Evolutionary conservation across 2,888 invertebrate species (phyloP), one percentile per base, ranked within the genome.

Genomic region (Clepsis dumicolana): DNA sequence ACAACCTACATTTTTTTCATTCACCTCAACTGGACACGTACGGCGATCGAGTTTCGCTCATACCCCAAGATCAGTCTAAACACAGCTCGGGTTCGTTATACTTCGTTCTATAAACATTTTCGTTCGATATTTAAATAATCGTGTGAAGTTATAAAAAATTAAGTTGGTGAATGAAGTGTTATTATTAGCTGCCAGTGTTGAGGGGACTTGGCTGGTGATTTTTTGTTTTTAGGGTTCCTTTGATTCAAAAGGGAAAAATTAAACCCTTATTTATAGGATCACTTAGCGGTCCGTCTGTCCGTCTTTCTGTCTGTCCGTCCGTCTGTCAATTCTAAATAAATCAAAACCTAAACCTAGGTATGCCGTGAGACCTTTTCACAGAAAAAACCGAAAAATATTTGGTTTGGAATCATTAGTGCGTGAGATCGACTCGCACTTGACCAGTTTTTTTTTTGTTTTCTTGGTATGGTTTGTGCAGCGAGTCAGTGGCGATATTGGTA

Each of bases 31-130:
- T 62, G 25, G 25, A 75, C 74, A 77, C 75, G 74, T 73, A 67
- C 72, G 25, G 67, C 74, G 69, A 67, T 89, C 86, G 65, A 71
- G 81, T 90, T 86, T 77, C 89, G 78, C 74, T 84, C 91, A 91
- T 91, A 91, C 85, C 90, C 75, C 81, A 78, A 87, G 88, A 90
- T 91, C 89, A 91, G 93, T 88, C 92, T 90, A 91, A 93, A 92
- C 92, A 92, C 71, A 78, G 75, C 65, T 91, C 91, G 67, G 71
- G 79, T 74, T 76, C 78, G 87, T 89, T 89, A 82, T 86, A 84
- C 78, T 81, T 82, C 76, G 76, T 73, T 82, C 77, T 86, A 83
- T 88, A 90, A 90, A 90, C 90, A 90, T 74, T 75, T 70, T 56
- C 70, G 73, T 77, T 80, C 84, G 84, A 89, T 89, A 90, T 90